Conservation (phyloP, 2,797 vertebrate genomes). For the Darevskia nairensis region DNA sequence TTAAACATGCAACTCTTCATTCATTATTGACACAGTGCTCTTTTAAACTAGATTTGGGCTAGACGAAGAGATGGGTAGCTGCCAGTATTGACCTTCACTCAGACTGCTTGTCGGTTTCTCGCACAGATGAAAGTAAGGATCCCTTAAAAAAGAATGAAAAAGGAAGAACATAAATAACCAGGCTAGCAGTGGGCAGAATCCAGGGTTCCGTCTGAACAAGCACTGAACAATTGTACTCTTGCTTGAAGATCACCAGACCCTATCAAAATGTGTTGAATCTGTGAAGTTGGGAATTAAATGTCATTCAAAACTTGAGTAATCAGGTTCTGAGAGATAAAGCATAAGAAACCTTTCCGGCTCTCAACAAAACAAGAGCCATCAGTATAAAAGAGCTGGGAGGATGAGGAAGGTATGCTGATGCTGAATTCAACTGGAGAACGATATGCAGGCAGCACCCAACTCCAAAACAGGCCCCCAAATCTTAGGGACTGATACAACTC, state of each 20-base stretch:
- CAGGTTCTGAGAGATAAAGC: slow-evolving; percentile 5
- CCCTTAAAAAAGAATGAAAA: slow-evolving; percentile 10
- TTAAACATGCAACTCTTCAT: slow-evolving; percentile 20
- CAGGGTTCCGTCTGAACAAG: slow-evolving; percentile 14
- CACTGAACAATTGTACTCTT: neutral
- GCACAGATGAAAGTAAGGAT: slow-evolving; percentile 5
- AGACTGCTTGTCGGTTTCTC: neutral
- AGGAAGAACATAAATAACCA: slow-evolving; percentile 29
- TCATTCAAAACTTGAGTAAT: slow-evolving; percentile 3
- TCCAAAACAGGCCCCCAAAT: neutral
- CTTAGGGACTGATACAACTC: neutral
- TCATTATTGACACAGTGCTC: slow-evolving; percentile 16
- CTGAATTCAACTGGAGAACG: neutral
- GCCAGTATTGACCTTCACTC: slow-evolving; percentile 13
- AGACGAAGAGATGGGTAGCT: neutral
- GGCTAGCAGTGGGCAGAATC: neutral
- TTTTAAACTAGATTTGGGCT: slow-evolving; percentile 36
- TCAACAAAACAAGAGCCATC: neutral
- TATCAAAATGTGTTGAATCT: slow-evolving; percentile 11
- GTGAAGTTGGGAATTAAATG: slow-evolving; percentile 22
- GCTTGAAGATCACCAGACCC: slow-evolving; percentile 10
- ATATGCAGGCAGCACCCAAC: too few relatives aligned
- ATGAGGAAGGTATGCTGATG: neutral
- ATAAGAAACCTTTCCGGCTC: neutral
- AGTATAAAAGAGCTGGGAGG: neutral